Base-by-base conservation (phyloP, 2,888 invertebrate genomes). In the Alentia gelatinosa region DNA sequence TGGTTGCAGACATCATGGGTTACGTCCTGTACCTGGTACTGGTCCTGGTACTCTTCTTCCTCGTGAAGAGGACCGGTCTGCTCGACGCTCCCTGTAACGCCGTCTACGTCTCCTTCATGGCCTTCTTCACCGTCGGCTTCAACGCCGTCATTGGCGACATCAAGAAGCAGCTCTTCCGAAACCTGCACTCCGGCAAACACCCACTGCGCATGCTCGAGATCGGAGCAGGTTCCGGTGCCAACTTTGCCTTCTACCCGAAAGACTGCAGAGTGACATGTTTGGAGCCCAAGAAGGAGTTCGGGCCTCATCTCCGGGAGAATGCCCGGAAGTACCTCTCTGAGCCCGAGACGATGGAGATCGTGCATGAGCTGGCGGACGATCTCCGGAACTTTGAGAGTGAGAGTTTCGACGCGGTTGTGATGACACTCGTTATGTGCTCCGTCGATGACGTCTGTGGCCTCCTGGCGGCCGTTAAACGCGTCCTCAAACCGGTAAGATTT, bases 401-500 rank as follows among this genome's bases (percentile, higher is more conserved):
- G 33, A 68, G 35, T 19, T 47, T 89, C 19, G 89, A 89, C 33
- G 89, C 89, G 5, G 89, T 89, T 56, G 89, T 89, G 12, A 26
- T 47, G 15, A 89, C 89, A 23, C 74, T 89, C 3, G 56, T 89
- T 4, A 47, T 89, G 23, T 89, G 89, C n/a, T 89, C 89, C 35
- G 63, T 89, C 4, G 68, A 89, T 74, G 89, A 89, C 33, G 15
- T 68, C 26, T 4, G 15, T 12, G 37, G 4, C 15, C 15, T 9
- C n/a, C 40, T 89, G 23, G 68, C 30, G 3, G 89, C 56, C n/a
- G 56, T 89, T 23, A 74, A 63, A 74, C 47, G 89, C 26, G 56
- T 89, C n/a, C 89, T 89, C 3, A 89, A 89, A 56, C 89, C 89
- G 9, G 89, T 89, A 74, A 63, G 89, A 40, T 40, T n/a, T 79